These are phyloP conservation scores for Agelas oroides DNA, from an alignment of 37 sponge, comb jelly and placozoan species.

Conservation along the genomic window DNA sequence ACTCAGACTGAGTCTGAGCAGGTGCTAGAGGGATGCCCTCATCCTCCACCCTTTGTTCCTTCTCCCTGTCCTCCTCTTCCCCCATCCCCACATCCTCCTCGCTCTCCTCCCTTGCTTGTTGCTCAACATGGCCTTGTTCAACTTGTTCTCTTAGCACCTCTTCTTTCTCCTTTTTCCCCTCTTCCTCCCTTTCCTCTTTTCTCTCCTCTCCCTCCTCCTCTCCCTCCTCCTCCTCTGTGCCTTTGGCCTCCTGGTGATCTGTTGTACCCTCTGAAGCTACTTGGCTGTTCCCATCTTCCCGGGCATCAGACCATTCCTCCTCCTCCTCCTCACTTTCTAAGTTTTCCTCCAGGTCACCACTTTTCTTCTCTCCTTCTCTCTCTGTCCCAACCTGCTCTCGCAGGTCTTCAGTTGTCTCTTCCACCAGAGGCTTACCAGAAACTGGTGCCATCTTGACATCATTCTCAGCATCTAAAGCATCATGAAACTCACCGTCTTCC, in stretches of 20 bases:
- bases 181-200: not conserved
- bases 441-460: not conserved
- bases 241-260: not conserved
- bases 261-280: not conserved
- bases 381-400: not conserved
- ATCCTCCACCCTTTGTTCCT: not conserved
- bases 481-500: not conserved
- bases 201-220: not conserved
- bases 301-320: not conserved
- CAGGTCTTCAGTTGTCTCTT: too few relatives aligned
- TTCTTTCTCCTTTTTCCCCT: not conserved
- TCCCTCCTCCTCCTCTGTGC: not conserved
- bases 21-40: too few relatives aligned
- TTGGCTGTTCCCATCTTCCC: not conserved
- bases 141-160: not conserved
- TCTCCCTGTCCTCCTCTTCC: not conserved
- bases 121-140: not conserved
- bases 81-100: not conserved
- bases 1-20: too few relatives aligned
- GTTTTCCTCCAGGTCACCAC: not conserved
- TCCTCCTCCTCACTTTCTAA: not conserved
- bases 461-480: too few relatives aligned
- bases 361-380: not conserved
- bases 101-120: not conserved
- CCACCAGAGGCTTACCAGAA: too few relatives aligned